Conservation (phyloP, 2,797 vertebrate species). For the Myripristis jacobus region DNA sequence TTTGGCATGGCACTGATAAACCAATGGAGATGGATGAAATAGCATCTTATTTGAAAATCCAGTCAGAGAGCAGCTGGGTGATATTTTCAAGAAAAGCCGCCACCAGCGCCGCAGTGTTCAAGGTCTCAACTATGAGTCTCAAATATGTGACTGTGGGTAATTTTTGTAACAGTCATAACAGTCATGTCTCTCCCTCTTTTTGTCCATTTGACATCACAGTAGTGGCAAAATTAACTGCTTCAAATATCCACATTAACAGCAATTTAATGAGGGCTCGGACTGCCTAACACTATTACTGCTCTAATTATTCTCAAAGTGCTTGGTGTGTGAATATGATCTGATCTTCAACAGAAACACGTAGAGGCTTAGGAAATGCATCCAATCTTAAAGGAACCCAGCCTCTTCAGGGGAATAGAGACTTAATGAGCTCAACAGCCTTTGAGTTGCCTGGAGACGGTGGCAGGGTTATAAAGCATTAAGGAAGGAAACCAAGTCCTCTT, state of each 20-base stretch:
- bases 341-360: conserved; percentile 63
- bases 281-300: conserved; percentile 64
- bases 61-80: too few relatives aligned
- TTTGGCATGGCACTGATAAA: too few relatives aligned
- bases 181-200: conserved; percentile 7
- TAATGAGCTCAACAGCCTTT: conserved; percentile 81
- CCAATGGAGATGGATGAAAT: too few relatives aligned
- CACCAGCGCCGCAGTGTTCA: too few relatives aligned
- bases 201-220: conserved; percentile 45
- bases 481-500: conserved; percentile 73
- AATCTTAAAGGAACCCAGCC: conserved; percentile 71
- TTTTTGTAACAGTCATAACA: conserved; percentile 9
- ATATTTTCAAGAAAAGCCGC: too few relatives aligned
- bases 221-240: conserved; percentile 54
- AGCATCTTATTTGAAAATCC: too few relatives aligned
- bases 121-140: too few relatives aligned
- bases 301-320: conserved; percentile 74
- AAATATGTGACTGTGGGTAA: too few relatives aligned
- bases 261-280: conserved; percentile 66
- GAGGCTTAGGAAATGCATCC: conserved; percentile 69
- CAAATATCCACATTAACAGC: conserved; percentile 64
- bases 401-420: conserved; percentile 76
- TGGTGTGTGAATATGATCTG: conserved; percentile 63
- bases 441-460: conserved; percentile 81
- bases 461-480: conserved; percentile 78